Base-by-base conservation (phyloP, 2,113 vertebrate species). In the Struthio camelus region DNA sequence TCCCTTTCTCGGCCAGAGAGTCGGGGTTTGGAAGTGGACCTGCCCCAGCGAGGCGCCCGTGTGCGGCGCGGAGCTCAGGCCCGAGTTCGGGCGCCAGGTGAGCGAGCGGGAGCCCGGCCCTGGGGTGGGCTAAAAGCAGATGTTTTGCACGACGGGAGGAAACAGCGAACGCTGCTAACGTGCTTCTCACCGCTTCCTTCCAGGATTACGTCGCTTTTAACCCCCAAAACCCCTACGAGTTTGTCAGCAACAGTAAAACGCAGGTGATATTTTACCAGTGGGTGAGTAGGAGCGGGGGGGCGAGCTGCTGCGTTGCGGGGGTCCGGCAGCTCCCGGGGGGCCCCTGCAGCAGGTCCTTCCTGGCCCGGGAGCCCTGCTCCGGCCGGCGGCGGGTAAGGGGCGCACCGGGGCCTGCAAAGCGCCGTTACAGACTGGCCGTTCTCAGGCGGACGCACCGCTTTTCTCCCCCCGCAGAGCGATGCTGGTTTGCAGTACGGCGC, bases 11-110 rank as follows among this genome's bases (percentile, higher is more conserved):
- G 54, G 30, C 10, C 88, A 99, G 99, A 93, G 96, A 90, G 97
- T 99, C 23, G 98, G 97, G 92, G 97, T 99, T 87, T 99, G 99
- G 99, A 98, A 98, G 51, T 99, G 99, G 99, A 99, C 99, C 11
- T 97, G 71, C 34, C 96, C 98, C 7, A 94, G 87, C 17, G 98
- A 98, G 42, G 95, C 92, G 1, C 98, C 98, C 0, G 2, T 96
- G 6, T 99, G 98, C 77, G 97, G 96, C 18, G 96, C 97, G 0
- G 90, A 99, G 53, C 97, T 99, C 51, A 87, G 80, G 72, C 96
- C 97, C 27, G 94, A 97, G 28, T 96, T 98, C 79, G 99, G 98
- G 10, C 54, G 95, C 54, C 99, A 99, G 98, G 99, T 99, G 97
- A 96, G 98, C 81, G 51, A 51, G 0, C 0, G 1, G n/a, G 18